Conservation (phyloP, 2,888 invertebrate species). For the Agriopis aurantiaria region DNA sequence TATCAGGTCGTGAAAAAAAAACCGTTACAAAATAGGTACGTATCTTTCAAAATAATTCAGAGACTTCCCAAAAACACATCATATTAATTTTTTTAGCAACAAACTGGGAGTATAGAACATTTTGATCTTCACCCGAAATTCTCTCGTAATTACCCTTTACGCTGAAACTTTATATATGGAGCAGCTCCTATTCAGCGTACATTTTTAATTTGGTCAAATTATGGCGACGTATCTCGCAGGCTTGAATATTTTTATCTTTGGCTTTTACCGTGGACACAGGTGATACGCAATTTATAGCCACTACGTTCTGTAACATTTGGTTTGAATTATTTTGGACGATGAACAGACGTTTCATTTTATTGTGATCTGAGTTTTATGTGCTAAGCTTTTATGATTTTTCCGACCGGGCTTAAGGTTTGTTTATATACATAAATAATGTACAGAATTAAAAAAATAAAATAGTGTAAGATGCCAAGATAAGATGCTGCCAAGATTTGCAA, state of each 20-base stretch:
- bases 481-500: too few relatives aligned
- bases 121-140: slow-evolving; percentile 33
- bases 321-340: slow-evolving; percentile 25
- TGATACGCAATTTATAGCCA: slow-evolving; percentile 39
- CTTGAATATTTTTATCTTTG: slow-evolving; percentile 37
- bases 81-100: slow-evolving; percentile 1
- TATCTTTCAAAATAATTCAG: background rate
- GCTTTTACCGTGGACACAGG: slow-evolving; percentile 36
- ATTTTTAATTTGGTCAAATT: slow-evolving; percentile 43
- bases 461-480: background rate
- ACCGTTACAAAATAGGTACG: too few relatives aligned
- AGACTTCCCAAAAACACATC: background rate
- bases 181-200: slow-evolving; percentile 31
- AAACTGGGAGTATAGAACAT: slow-evolving; percentile 4
- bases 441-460: background rate
- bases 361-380: slow-evolving; percentile 9
- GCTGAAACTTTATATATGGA: slow-evolving; percentile 38
- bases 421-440: background rate
- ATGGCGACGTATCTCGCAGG: slow-evolving; percentile 31
- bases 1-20: background rate
- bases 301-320: slow-evolving; percentile 30
- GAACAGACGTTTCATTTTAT: slow-evolving; percentile 23
- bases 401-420: background rate
- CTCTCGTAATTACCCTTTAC: slow-evolving; percentile 36
- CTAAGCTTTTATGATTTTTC: background rate